Base-by-base conservation (phyloP, 2,113 vertebrate genomes). In the Pituophis catenifer region DNA sequence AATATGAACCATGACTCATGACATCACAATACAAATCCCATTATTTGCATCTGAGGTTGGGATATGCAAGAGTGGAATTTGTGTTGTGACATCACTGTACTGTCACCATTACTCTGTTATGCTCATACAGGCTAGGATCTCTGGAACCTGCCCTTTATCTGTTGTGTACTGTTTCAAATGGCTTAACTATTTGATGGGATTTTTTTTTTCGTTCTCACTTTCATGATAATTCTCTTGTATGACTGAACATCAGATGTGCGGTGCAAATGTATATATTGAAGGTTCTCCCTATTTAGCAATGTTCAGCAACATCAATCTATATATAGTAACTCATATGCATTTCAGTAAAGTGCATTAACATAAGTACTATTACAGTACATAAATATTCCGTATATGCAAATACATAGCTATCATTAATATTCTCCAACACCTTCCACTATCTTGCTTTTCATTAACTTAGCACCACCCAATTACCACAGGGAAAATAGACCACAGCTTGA, bases 381-480 rank as follows among this genome's bases (percentile, higher is more conserved):
- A 94, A 93, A 95, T 95, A 95, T 59, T 94, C 81, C 94, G 2
- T 89, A 91, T n/a, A 57, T 94, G 59, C 29, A 96, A 95, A 95
- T 92, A 75, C 8, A 87, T 19, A 87, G 13, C n/a, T 95, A 33
- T 88, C 1, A 3, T 92, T 92, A 95, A 94, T 91, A 94, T 59
- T 95, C 19, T 54, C n/a, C 86, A 94, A 65, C 10, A 94, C 26
- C 12, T 10, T 90, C 93, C 70, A 91, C 87, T 33, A 89, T 94
- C 53, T 29, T 94, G 75, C 55, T 94, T 95, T 95, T 95, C 88
- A 91, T 93, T 95, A 95, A 93, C 88, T 95, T 94, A 89, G 90
- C 93, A 91, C 89, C 92, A 92, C 90, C 12, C 24, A 91, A 89
- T 93, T 95, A 92, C 90, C 93, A 23, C 0, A 95, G 93, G 53